Conservation (phyloP, 2,888 invertebrate genomes). For the Drosophila vallismaia region DNA sequence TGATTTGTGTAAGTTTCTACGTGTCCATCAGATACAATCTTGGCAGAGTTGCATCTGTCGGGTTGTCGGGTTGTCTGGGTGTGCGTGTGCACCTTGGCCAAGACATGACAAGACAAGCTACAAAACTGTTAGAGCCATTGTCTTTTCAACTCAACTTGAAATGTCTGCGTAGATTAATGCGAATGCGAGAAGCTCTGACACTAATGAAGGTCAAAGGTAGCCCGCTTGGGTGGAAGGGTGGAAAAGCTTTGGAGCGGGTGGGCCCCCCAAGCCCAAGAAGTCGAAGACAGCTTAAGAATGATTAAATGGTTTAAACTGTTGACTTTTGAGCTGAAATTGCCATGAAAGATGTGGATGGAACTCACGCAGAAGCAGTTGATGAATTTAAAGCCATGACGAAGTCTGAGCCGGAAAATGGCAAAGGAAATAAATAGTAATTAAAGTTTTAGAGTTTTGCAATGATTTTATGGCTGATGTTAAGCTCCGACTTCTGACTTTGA, state of each 20-base stretch:
- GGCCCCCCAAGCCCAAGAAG: background rate
- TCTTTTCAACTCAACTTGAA: constrained; percentile 31
- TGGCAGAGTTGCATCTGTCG: constrained; percentile 14
- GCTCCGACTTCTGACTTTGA: background rate
- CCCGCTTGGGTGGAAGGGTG: constrained; percentile 7
- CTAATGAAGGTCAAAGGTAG: constrained; percentile 50
- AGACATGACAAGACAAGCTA: constrained; percentile 25
- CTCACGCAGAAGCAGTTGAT: constrained; percentile 24
- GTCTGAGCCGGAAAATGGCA: constrained; percentile 8
- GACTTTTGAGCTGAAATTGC: constrained; percentile 39
- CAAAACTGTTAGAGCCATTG: constrained; percentile 38
- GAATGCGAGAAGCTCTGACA: constrained; percentile 43
- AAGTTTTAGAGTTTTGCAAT: constrained; percentile 25
- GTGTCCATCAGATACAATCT: constrained; percentile 8
- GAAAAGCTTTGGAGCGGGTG: background rate
- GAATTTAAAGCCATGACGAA: constrained; percentile 17
- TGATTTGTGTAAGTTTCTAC: constrained; percentile 15
- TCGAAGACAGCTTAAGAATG: constrained; percentile 44
- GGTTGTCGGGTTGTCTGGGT: too few relatives aligned
- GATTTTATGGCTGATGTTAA: background rate
- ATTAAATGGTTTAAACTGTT: constrained; percentile 46
- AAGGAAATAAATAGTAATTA: constrained; percentile 35
- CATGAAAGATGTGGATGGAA: constrained; percentile 10
- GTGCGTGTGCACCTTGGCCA: constrained; percentile 4
- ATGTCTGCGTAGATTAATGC: constrained; percentile 44